phyloP scores from a whole-genome alignment of 2,113 vertebrate genomes.

The Oryzias curvinotus region DNA sequence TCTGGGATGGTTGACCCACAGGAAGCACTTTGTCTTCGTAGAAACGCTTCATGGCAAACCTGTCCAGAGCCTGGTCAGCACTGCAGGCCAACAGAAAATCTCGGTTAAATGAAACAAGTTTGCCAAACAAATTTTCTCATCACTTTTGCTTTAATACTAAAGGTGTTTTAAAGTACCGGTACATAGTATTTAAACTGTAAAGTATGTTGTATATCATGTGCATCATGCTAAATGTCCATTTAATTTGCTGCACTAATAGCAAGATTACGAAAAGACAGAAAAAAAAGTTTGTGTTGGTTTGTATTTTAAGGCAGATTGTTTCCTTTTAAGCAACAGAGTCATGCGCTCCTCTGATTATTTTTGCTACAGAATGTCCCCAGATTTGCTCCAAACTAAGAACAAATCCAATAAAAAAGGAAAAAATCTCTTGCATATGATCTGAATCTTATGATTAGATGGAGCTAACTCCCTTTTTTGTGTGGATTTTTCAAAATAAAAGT shows the following conservation, averaged over 20 bases:
- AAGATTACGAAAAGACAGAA: too few relatives aligned
- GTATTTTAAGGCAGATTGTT: background rate
- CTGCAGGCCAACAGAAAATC: conserved; percentile 66
- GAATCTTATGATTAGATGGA: conserved; percentile 21
- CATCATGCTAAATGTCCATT: too few relatives aligned
- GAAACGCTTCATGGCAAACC: conserved; percentile 98
- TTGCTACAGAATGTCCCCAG: background rate
- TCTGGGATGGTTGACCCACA: conserved; percentile 95
- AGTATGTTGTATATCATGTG: too few relatives aligned
- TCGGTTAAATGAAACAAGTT: background rate
- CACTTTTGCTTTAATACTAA: too few relatives aligned
- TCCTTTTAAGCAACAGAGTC: conserved; percentile 16
- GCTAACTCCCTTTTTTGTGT: conserved; percentile 34
- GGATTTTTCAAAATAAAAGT: conserved; percentile 12
- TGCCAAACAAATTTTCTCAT: background rate
- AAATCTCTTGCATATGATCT: background rate
- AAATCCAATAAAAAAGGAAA: conserved; percentile 13
- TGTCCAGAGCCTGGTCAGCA: conserved; percentile 94
- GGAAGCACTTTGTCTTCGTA: conserved; percentile 98
- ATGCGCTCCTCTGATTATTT: conserved; percentile 18
- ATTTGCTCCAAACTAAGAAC: conserved; percentile 6
- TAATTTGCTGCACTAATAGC: too few relatives aligned
- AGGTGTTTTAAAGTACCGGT: too few relatives aligned
- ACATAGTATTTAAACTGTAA: too few relatives aligned
- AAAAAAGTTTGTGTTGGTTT: too few relatives aligned